These are phyloP conservation scores for Drosophila leontia DNA, from an alignment of 1,140 invertebrate genomes.

Conservation along the genomic window DNA sequence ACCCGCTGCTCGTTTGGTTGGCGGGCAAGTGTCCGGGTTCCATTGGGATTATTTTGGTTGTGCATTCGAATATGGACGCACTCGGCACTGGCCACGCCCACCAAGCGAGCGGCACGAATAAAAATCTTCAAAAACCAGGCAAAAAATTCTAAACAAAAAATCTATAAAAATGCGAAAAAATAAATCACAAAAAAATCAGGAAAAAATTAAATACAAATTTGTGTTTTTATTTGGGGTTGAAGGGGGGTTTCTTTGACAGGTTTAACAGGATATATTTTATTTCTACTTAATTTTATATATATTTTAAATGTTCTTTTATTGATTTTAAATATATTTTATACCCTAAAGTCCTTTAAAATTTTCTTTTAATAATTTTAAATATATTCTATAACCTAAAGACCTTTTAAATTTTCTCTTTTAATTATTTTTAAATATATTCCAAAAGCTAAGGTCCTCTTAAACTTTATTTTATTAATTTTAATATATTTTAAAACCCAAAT, in stretches of 20 bases:
- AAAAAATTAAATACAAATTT: slow-evolving; percentile 58
- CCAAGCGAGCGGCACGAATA: slow-evolving; percentile 49
- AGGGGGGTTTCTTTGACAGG: background rate
- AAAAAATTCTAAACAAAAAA: slow-evolving; percentile 64
- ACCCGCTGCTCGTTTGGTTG: slow-evolving; percentile 43
- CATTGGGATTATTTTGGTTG: slow-evolving; percentile 45
- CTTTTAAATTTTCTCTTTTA: background rate
- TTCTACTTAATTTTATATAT: background rate
- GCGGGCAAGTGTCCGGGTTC: slow-evolving; percentile 53
- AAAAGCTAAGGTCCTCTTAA: background rate
- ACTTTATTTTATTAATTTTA: no score
- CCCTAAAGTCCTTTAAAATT: background rate
- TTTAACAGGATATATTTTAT: background rate
- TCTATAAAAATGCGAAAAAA: slow-evolving; percentile 58
- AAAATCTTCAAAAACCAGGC: slow-evolving; percentile 61
- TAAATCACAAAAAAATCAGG: slow-evolving; percentile 72
- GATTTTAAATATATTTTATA: background rate
- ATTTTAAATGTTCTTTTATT: background rate
- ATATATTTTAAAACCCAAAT: background rate
- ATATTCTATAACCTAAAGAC: background rate
- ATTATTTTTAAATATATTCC: background rate
- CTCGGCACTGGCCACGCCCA: slow-evolving; percentile 33
- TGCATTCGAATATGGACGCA: slow-evolving; percentile 60
- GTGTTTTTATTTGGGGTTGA: slow-evolving; percentile 3
- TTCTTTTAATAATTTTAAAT: background rate